Base-by-base conservation (phyloP, 2,113 vertebrate species). In the Mus spicilegus region DNA sequence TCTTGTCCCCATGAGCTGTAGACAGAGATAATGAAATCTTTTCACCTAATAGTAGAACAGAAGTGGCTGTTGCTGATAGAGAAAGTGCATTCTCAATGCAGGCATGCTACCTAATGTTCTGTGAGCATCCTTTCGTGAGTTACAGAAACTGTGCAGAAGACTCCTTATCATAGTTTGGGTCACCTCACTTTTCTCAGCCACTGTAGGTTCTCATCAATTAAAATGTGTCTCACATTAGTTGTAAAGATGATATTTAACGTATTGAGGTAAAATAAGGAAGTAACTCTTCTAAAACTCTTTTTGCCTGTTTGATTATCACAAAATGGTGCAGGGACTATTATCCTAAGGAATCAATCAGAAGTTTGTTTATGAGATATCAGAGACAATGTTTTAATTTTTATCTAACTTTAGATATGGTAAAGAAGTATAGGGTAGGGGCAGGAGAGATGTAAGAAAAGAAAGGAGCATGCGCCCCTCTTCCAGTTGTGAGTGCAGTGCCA, bases 1-100 rank as follows among this genome's bases (percentile, higher is more conserved):
- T 89, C 39, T 81, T 77, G 54, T 76, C 9, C n/a, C 17, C 33
- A 69, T 87, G 10, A 87, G 58, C 36, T 84, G 46, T 87, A 76
- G 81, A 95, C 63, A 87, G 42, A 87, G 88, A 78, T 70, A 89
- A 33, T 92, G 14, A 94, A 91, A 86, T 86, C 36, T 58, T 70
- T 89, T 14, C 20, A 72, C 28, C 84, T 70, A 84, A 0, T 56
- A 72, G 19, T 77, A 85, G 70, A 22, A 89, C 72, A 85, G 84
- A 49, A 5, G 16, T 61, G 88, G n/a, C 11, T 54, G 17, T 39
- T 89, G 78, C 14, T 63, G 0, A 56, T 51, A 56, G 36, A 90
- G 61, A 28, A 90, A 80, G 82, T 63, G 19, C 8, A 36, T 80
- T 93, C 54, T 75, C 33, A 67, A 22, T 26, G 76, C 54, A 86